A percentile compares a stretch with the other conserved stretches of the same genome.
Conservation (phyloP, 1,140 invertebrate species). For the Calosoma granatense region DNA sequence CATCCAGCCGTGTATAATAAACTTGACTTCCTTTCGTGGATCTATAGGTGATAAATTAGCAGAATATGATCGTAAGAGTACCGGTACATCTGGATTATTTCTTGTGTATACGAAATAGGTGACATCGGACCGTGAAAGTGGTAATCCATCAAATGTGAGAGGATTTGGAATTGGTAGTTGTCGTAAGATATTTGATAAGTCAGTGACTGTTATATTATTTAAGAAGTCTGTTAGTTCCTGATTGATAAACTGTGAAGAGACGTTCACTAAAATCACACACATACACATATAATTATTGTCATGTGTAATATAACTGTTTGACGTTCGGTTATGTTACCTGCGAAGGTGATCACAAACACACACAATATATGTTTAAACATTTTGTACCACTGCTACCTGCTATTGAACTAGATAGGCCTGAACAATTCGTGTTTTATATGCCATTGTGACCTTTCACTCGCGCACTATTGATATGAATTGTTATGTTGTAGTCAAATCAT, state of each 20-base stretch:
- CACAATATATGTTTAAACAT: not conserved
- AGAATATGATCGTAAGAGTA: not conserved
- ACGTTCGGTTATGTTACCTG: not conserved
- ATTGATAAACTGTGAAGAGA: not conserved
- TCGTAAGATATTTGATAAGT: not conserved
- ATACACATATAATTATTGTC: no score
- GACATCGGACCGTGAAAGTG: not conserved
- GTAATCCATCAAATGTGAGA: not conserved
- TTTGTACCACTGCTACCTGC: not conserved
- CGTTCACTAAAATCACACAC: not conserved
- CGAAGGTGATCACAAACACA: not conserved
- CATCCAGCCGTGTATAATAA: slow-evolving; percentile 36
- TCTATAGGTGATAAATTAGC: slow-evolving; percentile 20
- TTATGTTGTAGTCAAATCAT: not conserved
- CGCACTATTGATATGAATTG: not conserved
- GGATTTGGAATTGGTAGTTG: slow-evolving; percentile 1
- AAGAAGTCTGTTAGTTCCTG: not conserved
- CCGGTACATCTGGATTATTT: slow-evolving; percentile 4
- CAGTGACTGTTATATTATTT: not conserved
- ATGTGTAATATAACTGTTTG: no score
- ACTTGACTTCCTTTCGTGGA: slow-evolving; percentile 23
- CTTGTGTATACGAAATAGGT: slow-evolving; percentile 5
- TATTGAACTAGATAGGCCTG: not conserved
- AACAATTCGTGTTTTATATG: slow-evolving; percentile 1
- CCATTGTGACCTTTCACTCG: not conserved